A percentile compares a stretch with the other conserved stretches of the same genome.
Conservation (phyloP, 2,797 vertebrate genomes). For the Anableps anableps region DNA sequence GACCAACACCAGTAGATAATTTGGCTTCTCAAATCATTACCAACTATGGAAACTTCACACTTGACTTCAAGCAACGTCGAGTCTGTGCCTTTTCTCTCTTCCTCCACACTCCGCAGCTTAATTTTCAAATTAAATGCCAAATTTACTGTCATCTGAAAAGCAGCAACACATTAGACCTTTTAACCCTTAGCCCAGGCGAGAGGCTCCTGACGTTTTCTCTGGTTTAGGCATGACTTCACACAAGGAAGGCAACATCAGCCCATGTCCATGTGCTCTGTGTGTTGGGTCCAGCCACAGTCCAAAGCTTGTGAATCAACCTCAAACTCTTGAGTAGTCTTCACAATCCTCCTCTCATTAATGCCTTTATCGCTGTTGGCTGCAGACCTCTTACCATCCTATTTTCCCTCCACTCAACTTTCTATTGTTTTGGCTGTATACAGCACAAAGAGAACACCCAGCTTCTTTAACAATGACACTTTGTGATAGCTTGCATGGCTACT, state of each 20-base stretch:
- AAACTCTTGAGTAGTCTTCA: neutral
- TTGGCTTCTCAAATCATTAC: no score
- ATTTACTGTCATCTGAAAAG: neutral
- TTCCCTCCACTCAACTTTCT: neutral
- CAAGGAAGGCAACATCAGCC: neutral
- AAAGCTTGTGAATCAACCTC: neutral
- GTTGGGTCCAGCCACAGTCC: neutral
- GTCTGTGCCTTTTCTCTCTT: neutral
- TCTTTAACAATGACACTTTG: no score
- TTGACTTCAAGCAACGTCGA: neutral
- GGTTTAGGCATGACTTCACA: neutral
- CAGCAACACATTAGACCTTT: neutral
- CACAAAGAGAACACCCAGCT: neutral
- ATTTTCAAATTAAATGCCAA: neutral
- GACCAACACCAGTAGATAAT: no score
- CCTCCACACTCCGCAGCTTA: neutral
- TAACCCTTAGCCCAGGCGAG: neutral
- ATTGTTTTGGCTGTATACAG: neutral
- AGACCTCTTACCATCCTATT: neutral
- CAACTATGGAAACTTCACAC: neutral
- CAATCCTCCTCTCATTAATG: neutral
- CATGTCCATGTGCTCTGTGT: neutral
- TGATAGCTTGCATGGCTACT: no score
- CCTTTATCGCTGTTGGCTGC: neutral
- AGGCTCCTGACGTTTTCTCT: neutral